Evolutionary conservation across 2,888 invertebrate species (phyloP), one percentile per base, ranked within the genome.

Genomic region (Drosophila melanosoma): DNA sequence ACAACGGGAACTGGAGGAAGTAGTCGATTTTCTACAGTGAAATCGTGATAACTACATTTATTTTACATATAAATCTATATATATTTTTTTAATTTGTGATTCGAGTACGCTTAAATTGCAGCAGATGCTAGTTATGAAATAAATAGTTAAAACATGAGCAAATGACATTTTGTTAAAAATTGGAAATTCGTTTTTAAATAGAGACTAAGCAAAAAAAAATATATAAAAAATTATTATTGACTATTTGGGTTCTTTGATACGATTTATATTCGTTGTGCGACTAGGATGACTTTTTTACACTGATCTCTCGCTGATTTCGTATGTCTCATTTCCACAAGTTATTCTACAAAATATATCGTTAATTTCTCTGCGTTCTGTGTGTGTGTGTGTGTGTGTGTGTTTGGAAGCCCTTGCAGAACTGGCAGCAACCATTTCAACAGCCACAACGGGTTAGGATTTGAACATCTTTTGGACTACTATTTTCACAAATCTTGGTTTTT

Each of bases 1-100:
- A 64, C 94, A 95, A 81, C 93, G 96, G 72, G 96, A 97, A 90
- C 93, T 97, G 23, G 95, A 95, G 53, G 96, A 97, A 93, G 96
- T 96, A 11, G 94, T 95, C 2, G 96, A 96, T 84, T 96, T 96
- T 92, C 94, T 95, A 76, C 94, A 94, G 82, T 95, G 90, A 74
- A 23, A 45, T 26, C 40, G 29, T 8, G 26, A 54, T 23, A 17
- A 26, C 10, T 11, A 29, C 15, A 17, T 29, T 38, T 54, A 32
- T 35, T 64, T 59, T 68, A 54, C 56, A 71, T 71, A 78, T 59
- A 54, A 15, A 45, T 45, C 45, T 11, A 54, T 17, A 54, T 54
- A 29, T 15, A 36, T 36, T 35, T 26, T 8, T 53, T 76, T 68
- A 64, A 61, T 65, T 69, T 85, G 76, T 87, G 80, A 86, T 81